Evolutionary conservation across 2,113 vertebrate genomes (phyloP).

Genomic region (Dipodomys stephensi): DNA sequence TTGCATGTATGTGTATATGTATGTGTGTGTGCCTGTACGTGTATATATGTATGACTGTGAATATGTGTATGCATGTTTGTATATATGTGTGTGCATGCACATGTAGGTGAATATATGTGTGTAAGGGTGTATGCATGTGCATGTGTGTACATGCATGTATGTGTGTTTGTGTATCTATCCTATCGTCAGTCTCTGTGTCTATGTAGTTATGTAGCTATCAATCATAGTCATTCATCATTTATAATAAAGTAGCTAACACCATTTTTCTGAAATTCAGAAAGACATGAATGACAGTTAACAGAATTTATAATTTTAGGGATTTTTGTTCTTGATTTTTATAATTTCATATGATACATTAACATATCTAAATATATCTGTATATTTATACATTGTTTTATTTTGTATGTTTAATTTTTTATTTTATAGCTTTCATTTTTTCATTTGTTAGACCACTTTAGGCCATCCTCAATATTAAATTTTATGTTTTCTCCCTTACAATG

Average conservation of each 20-base stretch:
- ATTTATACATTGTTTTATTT: background rate
- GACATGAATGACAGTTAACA: too few species aligned
- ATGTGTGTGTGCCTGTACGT: background rate
- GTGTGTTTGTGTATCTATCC: background rate
- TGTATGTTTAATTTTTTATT: background rate
- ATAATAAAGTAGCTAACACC: background rate
- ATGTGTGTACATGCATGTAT: background rate
- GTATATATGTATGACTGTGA: background rate
- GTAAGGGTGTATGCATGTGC: background rate
- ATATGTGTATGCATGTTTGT: background rate
- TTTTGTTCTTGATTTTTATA: background rate
- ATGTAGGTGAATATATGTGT: background rate
- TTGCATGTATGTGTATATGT: background rate
- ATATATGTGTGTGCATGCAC: background rate
- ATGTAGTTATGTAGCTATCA: background rate
- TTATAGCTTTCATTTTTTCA: constrained; percentile 6
- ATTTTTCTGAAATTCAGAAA: constrained; percentile 28
- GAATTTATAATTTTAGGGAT: too few species aligned
- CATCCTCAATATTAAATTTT: constrained; percentile 25
- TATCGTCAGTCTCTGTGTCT: background rate
- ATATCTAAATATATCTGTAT: background rate
- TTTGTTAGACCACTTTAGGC: constrained; percentile 8
- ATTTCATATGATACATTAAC: constrained; percentile 5
- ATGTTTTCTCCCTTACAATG: constrained; percentile 29
- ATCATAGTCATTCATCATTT: background rate